Evolutionary conservation across 2,888 invertebrate species (phyloP), one percentile per base, ranked within the genome.

Genomic region (Lochmaea capreae): DNA sequence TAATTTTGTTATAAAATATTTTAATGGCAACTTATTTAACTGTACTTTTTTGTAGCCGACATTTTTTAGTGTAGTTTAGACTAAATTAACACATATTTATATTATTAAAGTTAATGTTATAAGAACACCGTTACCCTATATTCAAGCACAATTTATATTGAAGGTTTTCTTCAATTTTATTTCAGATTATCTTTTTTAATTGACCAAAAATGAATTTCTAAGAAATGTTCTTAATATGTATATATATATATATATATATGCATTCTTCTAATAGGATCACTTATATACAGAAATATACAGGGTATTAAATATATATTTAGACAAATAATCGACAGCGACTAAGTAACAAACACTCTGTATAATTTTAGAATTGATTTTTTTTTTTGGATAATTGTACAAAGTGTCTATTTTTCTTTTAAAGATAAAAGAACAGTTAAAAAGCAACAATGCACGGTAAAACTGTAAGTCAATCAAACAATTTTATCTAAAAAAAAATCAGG

Each of bases 271-370:
- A 61, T 71, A 75, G 71, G 67, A 71, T 76, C 42, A 78, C 77
- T 65, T 80, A 79, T 80, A 74, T 80, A 80, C 80, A 80, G 75
- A 79, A 80, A 79, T 80, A 78, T 80, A 80, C 80, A 80, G 75
- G 76, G 73, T 74, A 75, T 73, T 77, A 75, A 76, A 65, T 72
- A 75, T 71, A 46, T 72, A 39, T 9, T 39, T 39, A 76, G 73
- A 49, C 65, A 76, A 76, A 76, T 65, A 65, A 76, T 65, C 22
- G 49, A 67, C 65, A 75, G 76, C 75, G 76, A 75, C 76, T 76
- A 73, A 78, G 65, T 67, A 42, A 57, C 43, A 65, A 66, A 75
- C 67, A 58, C 66, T 66, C 67, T 76, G 72, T 65, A 77, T 71
- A 74, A 68, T 68, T 33, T 65, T 22, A n/a, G 8, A 39, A 3